Base-by-base conservation (phyloP, 2,797 vertebrate genomes). In the Champsocephalus esox region DNA sequence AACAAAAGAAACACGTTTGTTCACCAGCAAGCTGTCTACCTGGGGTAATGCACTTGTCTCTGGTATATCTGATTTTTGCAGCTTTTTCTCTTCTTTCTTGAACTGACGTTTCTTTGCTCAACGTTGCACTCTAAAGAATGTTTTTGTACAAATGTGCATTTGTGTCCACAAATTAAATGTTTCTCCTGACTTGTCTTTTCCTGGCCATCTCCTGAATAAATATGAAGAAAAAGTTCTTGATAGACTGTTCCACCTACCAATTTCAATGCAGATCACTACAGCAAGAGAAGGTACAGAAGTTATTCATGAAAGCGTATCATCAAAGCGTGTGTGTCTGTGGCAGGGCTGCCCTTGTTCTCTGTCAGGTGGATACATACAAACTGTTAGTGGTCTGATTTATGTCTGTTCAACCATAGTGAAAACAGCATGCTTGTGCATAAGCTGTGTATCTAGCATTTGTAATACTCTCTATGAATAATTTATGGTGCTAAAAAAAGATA, bases 381-480 rank as follows among this genome's bases (percentile, higher is more conserved):
- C 73, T 51, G 64, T 77, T 71, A 72, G 60, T 62, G 82, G 70
- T 81, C 77, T 78, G 66, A 86, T 67, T 76, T 68, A 76, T 80
- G 75, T 69, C 68, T 66, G 65, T 61, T 63, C 69, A 75, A 19
- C 72, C 46, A 56, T 34, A 73, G 43, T 64, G 59, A 83, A 84
- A 81, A 61, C 63, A 64, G 55, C 68, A 73, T 80, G 70, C 72
- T 62, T 77, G 76, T 64, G 60, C 71, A 78, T 81, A 81, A 90
- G 82, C 79, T 82, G 71, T 85, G 71, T 80, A 86, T 87, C 80
- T 58, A 62, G 65, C 64, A 72, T 85, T 82, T 81, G 70, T 74
- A 73, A 82, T 77, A 69, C 56, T 59, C 55, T 43, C 43, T 34
- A 83, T 90, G 84, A 89, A 92, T 90, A 78, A 90, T 90, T 89